Base-by-base conservation (phyloP, 2,113 vertebrate genomes). In the Nycticebus coucang region DNA sequence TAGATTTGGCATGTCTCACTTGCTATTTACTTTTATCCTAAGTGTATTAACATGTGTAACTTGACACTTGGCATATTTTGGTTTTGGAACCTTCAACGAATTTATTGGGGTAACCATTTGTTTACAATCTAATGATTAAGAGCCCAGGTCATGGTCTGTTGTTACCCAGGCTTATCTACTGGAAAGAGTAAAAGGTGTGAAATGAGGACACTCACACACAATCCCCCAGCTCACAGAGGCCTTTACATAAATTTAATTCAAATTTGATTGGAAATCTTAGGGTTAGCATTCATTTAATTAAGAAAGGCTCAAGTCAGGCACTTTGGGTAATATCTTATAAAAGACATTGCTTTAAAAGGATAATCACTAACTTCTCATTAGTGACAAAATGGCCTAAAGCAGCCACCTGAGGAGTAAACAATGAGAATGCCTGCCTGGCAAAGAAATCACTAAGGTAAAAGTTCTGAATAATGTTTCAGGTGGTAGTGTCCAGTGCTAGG, bases 101-200 rank as follows among this genome's bases (percentile, higher is more conserved):
- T 86, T 97, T 95, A 79, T 96, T 75, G 64, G 77, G 21, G 50
- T 81, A 88, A 59, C 21, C 33, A 24, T 19, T 87, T 81, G 78
- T 79, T 95, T 91, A 50, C 78, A 94, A 50, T 50, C 45, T 50
- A 95, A 95, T 79, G 26, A 66, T 85, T 86, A 74, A 82, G 13
- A 74, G 30, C 7, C 26, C 15, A 82, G 64, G 78, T 86, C 91
- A 89, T 59, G 87, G 85, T 95, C 26, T 86, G 33, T 87, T 94
- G 95, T 86, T 94, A 91, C 93, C 86, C 94, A 75, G 95, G 89
- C 45, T 93, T 93, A 64, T 72, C 82, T 83, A n/a, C 72, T 75
- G 33, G 59, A 64, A 79, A 81, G 87, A 93, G 53, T 74, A 83
- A 57, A 6, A 26, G 55, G 24, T 97, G 91, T 94, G 71, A 95